Evolutionary conservation across 2,113 vertebrate genomes (phyloP).

Genomic region (Nymphicus hollandicus): DNA sequence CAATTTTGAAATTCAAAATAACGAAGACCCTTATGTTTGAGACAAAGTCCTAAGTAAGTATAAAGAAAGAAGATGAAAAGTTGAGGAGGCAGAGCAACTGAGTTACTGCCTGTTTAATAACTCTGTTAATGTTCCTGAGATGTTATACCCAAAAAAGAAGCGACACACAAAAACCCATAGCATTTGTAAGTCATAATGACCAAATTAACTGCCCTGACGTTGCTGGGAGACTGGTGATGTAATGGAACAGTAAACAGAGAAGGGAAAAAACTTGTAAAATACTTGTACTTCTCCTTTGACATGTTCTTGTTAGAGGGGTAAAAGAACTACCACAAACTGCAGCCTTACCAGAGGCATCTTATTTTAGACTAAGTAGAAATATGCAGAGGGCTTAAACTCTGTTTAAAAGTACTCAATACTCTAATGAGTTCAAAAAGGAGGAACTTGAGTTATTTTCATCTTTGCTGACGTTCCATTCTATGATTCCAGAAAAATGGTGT

Average conservation of each 20-base stretch:
- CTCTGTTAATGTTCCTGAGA: not conserved
- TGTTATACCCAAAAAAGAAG: not conserved
- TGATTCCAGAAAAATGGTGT: not conserved
- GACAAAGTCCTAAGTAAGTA: not conserved
- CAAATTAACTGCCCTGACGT: not conserved
- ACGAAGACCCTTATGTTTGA: fast-evolving
- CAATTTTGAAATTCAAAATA: not conserved
- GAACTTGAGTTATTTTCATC: not conserved
- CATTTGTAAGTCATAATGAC: not conserved
- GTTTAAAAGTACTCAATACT: not conserved
- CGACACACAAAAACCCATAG: not conserved
- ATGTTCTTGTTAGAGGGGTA: not conserved
- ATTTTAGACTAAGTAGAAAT: not conserved
- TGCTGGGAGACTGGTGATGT: not conserved
- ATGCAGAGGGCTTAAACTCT: not conserved
- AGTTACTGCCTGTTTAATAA: not conserved
- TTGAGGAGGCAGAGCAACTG: not conserved
- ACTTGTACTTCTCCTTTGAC: not conserved
- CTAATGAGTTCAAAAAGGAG: not conserved
- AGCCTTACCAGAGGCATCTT: not conserved
- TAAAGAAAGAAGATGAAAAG: not conserved
- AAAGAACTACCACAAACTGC: not conserved
- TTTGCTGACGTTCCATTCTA: not conserved
- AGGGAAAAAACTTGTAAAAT: not conserved
- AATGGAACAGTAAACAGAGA: not conserved